Conservation (phyloP, 2,888 invertebrate genomes). For the Drosophila percnosoma region DNA sequence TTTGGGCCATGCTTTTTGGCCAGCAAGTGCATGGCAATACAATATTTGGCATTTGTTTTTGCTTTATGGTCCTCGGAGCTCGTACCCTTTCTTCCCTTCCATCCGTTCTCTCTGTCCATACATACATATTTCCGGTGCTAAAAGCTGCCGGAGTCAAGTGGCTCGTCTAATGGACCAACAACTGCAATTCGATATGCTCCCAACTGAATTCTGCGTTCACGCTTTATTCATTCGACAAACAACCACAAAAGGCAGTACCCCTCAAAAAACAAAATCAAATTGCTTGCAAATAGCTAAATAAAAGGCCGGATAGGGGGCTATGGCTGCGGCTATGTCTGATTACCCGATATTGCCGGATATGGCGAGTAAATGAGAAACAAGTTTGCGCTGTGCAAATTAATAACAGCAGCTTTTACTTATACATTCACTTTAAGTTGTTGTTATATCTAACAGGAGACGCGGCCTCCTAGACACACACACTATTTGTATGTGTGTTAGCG, state of each 20-base stretch:
- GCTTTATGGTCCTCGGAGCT: slow-evolving; percentile 32
- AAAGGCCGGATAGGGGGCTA: slow-evolving; percentile 36
- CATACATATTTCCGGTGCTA: slow-evolving; percentile 58
- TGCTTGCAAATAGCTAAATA: slow-evolving; percentile 72
- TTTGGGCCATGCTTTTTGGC: slow-evolving; percentile 40
- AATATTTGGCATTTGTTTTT: slow-evolving; percentile 70
- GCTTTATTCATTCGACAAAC: slow-evolving; percentile 51
- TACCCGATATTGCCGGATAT: slow-evolving; percentile 67
- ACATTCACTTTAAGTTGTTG: slow-evolving; percentile 25
- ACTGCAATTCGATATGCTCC: slow-evolving; percentile 71
- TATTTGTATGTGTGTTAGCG: slow-evolving; percentile 8
- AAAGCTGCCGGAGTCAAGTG: slow-evolving; percentile 70
- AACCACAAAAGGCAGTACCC: slow-evolving; percentile 29
- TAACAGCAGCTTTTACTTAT: slow-evolving; percentile 57
- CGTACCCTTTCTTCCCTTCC: background rate
- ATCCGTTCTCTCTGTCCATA: slow-evolving; percentile 2
- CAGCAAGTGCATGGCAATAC: slow-evolving; percentile 53
- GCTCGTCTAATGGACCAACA: slow-evolving; percentile 72
- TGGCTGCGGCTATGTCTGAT: slow-evolving; percentile 30
- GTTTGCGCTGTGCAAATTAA: slow-evolving; percentile 74
- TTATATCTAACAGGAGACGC: slow-evolving; percentile 1
- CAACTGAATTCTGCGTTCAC: slow-evolving; percentile 24
- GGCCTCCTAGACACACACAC: background rate
- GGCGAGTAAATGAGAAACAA: slow-evolving; percentile 55
- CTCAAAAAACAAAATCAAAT: slow-evolving; percentile 65